Base-by-base conservation (phyloP, 2,797 vertebrate genomes). In the Carduelis carduelis region DNA sequence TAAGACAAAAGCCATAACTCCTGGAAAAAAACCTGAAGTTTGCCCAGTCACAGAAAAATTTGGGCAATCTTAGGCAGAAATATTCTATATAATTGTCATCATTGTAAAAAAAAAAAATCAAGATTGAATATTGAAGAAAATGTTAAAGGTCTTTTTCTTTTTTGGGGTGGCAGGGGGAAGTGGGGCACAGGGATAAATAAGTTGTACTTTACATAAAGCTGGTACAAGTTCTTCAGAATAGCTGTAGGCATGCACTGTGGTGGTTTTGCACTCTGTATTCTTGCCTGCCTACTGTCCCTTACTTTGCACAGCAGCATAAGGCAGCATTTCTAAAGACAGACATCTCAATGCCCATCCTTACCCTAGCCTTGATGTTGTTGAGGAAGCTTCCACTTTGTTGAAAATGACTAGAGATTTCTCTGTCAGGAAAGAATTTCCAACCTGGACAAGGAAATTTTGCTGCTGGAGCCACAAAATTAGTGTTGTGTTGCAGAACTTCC, bases 81-180 rank as follows among this genome's bases (percentile, higher is more conserved):
- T 69, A 53, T 53, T 92, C 15, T 61, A 23, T 32, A 11, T 52
- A 83, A 47, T 56, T 5, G 16, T 49, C 1, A 35, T 26, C 7
- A 53, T 43, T 79, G 30, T 27, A 21, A 37, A 37, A 37, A 37
- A 8, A 8, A 28, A 8, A 19, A 1, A 5, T 74, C 37, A 68
- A 78, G 9, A 75, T 28, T 57, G 76, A 70, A 52, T 60, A 30
- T 34, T 0, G 0, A 21, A 18, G 41, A 72, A 74, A 74, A 39
- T 2, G 0, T 32, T 75, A 30, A 84, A 47, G 4, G 1, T 17
- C 0, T 44, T 53, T 68, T 57, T 41, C 49, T 7, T 1, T 23
- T 7, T 27, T 28, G 52, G 37, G 37, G 52, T 8, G 28, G 4
- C 35, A 35, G 1, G 0, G 2, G 1, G 3, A 44, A 20, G 43